Conservation (phyloP, 2,113 vertebrate genomes). For the Phylloscopus trochiloides region DNA sequence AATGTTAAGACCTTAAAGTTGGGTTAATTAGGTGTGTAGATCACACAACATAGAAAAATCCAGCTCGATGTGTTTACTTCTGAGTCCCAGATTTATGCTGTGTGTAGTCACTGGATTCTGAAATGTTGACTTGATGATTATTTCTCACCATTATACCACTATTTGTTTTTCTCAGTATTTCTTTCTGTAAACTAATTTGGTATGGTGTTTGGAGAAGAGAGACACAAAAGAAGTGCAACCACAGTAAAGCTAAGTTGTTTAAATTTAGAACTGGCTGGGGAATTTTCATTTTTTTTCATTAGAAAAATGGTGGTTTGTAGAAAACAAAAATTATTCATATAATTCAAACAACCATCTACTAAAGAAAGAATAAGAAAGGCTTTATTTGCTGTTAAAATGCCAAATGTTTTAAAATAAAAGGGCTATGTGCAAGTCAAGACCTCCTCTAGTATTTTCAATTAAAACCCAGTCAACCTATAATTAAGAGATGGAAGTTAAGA, state of each 20-base stretch:
- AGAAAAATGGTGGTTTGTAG: conserved; percentile 5
- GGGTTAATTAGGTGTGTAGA: neutral
- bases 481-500: neutral
- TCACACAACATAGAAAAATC: neutral
- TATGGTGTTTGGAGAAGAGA: conserved; percentile 8
- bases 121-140: neutral
- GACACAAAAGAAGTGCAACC: conserved; percentile 33
- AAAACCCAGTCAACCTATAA: neutral
- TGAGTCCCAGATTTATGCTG: neutral
- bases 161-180: conserved; percentile 10
- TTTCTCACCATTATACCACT: neutral
- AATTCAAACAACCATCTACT: neutral
- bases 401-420: neutral
- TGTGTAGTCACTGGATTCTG: neutral
- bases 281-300: conserved; percentile 31
- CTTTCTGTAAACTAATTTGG: conserved; percentile 32
- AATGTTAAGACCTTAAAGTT: neutral
- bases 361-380: neutral
- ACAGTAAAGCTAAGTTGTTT: conserved; percentile 31
- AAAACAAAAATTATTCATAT: conserved; percentile 18
- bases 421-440: neutral
- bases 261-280: conserved; percentile 33
- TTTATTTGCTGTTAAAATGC: neutral
- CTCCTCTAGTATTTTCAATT: neutral
- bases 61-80: neutral